A percentile compares a stretch with the other conserved stretches of the same genome.
These are phyloP conservation scores for Gymnoscopelus microlampas DNA, from an alignment of 2,797 vertebrate species.

Conservation along the genomic window DNA sequence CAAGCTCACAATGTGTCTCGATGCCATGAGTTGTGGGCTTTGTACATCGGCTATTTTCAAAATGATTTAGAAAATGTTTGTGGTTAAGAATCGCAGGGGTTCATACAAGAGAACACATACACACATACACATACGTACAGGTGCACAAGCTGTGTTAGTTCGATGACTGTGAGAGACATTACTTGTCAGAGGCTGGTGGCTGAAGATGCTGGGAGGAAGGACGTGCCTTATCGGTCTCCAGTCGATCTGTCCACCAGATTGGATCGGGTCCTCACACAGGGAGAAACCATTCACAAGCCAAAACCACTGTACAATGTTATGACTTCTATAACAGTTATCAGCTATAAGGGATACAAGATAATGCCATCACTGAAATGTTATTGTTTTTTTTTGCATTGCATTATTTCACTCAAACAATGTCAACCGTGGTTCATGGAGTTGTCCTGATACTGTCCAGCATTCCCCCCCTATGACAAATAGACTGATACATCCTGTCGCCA, in stretches of 20 bases:
- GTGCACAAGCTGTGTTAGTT: constrained; percentile 35
- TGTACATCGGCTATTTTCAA: no score
- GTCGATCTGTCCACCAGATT: constrained; percentile 67
- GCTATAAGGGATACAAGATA: constrained; percentile 38
- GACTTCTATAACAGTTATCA: constrained; percentile 44
- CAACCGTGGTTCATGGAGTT: constrained; percentile 58
- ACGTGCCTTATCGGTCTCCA: constrained; percentile 80
- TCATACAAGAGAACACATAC: constrained; percentile 26
- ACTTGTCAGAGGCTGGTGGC: constrained; percentile 50
- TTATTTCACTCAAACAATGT: constrained; percentile 52
- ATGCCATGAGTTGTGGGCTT: no score
- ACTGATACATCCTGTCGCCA: constrained; percentile 54
- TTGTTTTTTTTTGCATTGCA: constrained; percentile 45
- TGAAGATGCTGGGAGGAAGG: constrained; percentile 70
- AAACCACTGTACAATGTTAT: constrained; percentile 52
- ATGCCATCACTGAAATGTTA: constrained; percentile 50
- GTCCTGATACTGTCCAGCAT: constrained; percentile 59
- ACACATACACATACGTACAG: constrained; percentile 10
- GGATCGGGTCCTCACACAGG: constrained; percentile 29
- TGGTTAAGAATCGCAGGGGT: no score
- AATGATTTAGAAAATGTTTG: no score
- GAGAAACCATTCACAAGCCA: constrained; percentile 51
- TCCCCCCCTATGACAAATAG: constrained; percentile 56
- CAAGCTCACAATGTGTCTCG: no score
- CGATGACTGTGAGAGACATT: constrained; percentile 62